A percentile compares a stretch with the other conserved stretches of the same genome.
phyloP scores from a whole-genome alignment of 2,797 vertebrate genomes.

The Adrianichthys oophorus region DNA sequence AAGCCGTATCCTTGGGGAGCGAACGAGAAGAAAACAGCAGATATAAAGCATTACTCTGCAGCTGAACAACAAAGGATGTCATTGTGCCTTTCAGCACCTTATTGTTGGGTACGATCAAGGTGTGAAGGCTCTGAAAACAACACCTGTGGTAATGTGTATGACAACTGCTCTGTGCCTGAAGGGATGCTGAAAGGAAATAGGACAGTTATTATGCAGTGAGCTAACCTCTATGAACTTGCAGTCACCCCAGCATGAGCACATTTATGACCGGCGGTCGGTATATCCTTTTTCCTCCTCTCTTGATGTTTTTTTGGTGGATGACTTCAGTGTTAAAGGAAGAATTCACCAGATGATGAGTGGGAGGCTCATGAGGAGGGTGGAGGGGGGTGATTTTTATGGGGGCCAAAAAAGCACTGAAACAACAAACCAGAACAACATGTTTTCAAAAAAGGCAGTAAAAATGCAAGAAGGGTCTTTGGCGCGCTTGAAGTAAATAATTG shows the following conservation, averaged over 20 bases:
- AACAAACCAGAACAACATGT: slow-evolving; percentile 41
- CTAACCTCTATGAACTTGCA: slow-evolving; percentile 51
- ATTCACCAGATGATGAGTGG: slow-evolving; percentile 28
- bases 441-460: slow-evolving; percentile 29
- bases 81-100: slow-evolving; percentile 70
- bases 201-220: slow-evolving; percentile 62
- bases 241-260: slow-evolving; percentile 57
- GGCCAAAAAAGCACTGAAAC: slow-evolving; percentile 39
- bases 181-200: slow-evolving; percentile 72
- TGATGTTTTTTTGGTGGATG: slow-evolving; percentile 44
- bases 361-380: slow-evolving; percentile 23
- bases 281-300: slow-evolving; percentile 36
- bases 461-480: slow-evolving; percentile 13
- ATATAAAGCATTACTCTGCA: slow-evolving; percentile 72
- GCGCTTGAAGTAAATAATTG: slow-evolving; percentile 15
- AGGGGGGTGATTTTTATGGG: slow-evolving; percentile 20
- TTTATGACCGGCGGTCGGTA: slow-evolving; percentile 58
- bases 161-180: slow-evolving; percentile 67
- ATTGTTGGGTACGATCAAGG: slow-evolving; percentile 78
- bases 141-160: slow-evolving; percentile 76
- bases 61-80: slow-evolving; percentile 79
- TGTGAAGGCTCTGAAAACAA: slow-evolving; percentile 81
- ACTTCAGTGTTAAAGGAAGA: slow-evolving; percentile 39
- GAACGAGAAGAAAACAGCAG: slow-evolving; percentile 62
- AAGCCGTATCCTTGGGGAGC: slow-evolving; percentile 55